Percentiles rank a stretch among this genome's conserved stretches.
phyloP scores from a whole-genome alignment of 2,113 vertebrate genomes.

The Nothoprocta pentlandii region DNA sequence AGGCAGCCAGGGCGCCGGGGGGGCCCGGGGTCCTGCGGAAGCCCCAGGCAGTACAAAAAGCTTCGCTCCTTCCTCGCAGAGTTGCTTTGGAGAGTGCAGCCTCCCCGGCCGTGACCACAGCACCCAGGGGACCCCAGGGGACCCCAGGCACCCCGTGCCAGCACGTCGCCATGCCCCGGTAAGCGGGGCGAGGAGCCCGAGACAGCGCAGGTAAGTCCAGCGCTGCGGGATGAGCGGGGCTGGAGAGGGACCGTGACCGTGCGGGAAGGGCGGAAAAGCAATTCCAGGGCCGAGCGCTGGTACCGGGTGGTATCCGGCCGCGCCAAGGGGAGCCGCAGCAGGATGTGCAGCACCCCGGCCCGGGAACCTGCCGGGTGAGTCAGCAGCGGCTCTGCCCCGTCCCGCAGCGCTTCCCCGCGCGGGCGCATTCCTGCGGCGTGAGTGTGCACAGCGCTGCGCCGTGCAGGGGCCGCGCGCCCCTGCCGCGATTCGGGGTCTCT shows the following conservation, averaged over 20 bases:
- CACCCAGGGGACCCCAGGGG: neutral
- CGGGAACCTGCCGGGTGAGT: neutral
- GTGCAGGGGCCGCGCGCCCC: no score
- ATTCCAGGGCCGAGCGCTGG: neutral
- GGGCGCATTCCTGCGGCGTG: neutral
- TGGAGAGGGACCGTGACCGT: no score
- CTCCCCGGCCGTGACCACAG: fast-evolving
- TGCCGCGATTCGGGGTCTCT: no score
- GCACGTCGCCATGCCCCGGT: neutral
- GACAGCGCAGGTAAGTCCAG: constrained; percentile 1
- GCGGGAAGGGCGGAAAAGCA: no score
- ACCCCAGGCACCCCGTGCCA: neutral
- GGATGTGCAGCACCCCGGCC: neutral
- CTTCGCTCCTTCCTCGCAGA: neutral
- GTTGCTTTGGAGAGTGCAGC: fast-evolving
- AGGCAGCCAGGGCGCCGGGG: fast-evolving
- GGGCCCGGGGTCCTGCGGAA: fast-evolving
- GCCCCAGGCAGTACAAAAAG: fast-evolving
- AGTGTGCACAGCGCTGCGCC: neutral
- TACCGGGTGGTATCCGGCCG: no score
- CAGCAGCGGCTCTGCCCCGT: neutral
- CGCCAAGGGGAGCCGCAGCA: no score
- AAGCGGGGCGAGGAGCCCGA: neutral
- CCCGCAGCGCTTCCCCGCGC: neutral
- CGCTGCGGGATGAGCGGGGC: fast-evolving